These are phyloP conservation scores for Solenopsis invicta DNA, from an alignment of 1,140 invertebrate genomes.

Conservation along the genomic window DNA sequence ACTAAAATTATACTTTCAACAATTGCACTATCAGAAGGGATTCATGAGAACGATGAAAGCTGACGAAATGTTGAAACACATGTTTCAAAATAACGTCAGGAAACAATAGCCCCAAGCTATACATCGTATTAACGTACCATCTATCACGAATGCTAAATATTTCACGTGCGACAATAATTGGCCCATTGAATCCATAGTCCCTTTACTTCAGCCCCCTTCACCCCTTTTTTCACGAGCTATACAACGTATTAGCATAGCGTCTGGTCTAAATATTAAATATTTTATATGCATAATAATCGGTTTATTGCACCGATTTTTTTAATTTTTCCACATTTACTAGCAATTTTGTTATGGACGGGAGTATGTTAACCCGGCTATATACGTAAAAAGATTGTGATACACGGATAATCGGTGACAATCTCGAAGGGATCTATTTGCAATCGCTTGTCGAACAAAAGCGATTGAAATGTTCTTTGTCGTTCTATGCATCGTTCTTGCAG, in stretches of 20 bases:
- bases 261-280: not conserved
- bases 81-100: not conserved
- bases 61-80: not conserved
- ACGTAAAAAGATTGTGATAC: not conserved
- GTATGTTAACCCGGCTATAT: not conserved
- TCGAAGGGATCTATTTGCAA: not conserved
- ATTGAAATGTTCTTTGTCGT: not conserved
- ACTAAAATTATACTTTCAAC: not conserved
- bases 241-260: not conserved
- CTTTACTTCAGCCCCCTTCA: not conserved
- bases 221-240: not conserved
- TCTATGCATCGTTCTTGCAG: not conserved
- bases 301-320: not conserved
- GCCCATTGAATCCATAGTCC: not conserved
- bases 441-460: not conserved
- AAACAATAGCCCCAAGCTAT: not conserved
- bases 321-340: not conserved
- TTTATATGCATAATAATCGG: constrained; percentile 18
- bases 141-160: not conserved
- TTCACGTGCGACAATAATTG: not conserved
- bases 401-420: not conserved
- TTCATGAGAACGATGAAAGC: not conserved
- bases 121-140: not conserved
- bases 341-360: not conserved
- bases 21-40: not conserved